phyloP scores from a whole-genome alignment of 1,140 invertebrate species.

The Leptinotarsa texana region DNA sequence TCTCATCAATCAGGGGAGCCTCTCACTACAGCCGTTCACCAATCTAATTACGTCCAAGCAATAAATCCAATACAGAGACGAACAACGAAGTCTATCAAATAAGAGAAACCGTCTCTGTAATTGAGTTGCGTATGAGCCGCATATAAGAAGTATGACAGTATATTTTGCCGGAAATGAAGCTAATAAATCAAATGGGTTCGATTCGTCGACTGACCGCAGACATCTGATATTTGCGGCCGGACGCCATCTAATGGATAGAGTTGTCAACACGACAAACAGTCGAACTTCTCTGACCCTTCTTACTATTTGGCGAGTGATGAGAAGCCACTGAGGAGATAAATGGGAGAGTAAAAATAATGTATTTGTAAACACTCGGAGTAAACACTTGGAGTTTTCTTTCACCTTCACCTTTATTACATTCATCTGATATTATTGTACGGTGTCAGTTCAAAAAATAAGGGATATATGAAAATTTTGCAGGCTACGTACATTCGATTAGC shows the following conservation, averaged over 20 bases:
- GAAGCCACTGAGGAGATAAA: too few relatives aligned
- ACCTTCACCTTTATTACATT: too few relatives aligned
- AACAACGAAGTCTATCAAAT: constrained; percentile 19
- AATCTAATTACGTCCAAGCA: constrained; percentile 10
- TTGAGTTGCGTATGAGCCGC: constrained; percentile 40
- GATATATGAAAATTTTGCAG: too few relatives aligned
- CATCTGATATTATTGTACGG: too few relatives aligned
- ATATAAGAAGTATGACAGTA: constrained; percentile 42
- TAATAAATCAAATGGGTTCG: constrained; percentile 51
- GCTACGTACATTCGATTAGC: too few relatives aligned
- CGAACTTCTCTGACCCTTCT: constrained; percentile 10
- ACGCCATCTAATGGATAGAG: constrained; percentile 50
- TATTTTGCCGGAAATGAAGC: constrained; percentile 46
- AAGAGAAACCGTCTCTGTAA: constrained; percentile 32
- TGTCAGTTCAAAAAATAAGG: too few relatives aligned
- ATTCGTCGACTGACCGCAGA: constrained; percentile 48
- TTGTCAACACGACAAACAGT: constrained; percentile 47
- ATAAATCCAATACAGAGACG: constrained; percentile 18
- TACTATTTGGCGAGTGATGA: constrained; percentile 1
- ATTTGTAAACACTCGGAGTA: too few relatives aligned
- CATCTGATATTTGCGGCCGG: constrained; percentile 49
- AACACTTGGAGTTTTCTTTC: too few relatives aligned
- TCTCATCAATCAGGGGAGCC: neutral
- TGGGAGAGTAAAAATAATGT: too few relatives aligned
- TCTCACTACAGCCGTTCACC: neutral